Percentiles rank a stretch among this genome's conserved stretches.
These are phyloP conservation scores for Mohoua ochrocephala DNA, from an alignment of 2,113 vertebrate genomes.

Conservation along the genomic window DNA sequence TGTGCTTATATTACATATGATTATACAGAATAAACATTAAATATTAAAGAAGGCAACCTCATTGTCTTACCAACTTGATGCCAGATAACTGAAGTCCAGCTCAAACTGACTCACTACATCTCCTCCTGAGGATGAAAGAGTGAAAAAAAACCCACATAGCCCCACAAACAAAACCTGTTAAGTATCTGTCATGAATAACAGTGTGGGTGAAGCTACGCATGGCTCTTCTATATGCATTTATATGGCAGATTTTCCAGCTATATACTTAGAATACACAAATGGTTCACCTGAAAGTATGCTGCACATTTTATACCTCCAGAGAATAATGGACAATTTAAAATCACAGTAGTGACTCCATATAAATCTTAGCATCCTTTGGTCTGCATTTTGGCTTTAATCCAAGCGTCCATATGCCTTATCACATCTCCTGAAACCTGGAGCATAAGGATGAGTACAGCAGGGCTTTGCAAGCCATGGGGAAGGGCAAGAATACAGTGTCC, in stretches of 20 bases:
- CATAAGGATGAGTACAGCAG: neutral
- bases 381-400: neutral
- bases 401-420: neutral
- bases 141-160: neutral
- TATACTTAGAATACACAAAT: neutral
- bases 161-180: neutral
- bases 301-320: neutral
- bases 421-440: neutral
- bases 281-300: neutral
- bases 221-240: neutral
- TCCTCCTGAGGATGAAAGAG: constrained; percentile 64
- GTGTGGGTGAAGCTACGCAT: neutral
- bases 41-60: neutral
- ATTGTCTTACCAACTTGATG: constrained; percentile 68
- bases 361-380: neutral
- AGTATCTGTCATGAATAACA: neutral
- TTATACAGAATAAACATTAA: neutral
- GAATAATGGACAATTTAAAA: neutral
- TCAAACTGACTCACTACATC: constrained; percentile 79
- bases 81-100: constrained; percentile 74
- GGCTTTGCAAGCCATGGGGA: neutral
- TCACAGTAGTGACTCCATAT: neutral
- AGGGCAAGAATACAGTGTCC: neutral
- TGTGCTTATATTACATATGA: neutral
- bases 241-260: neutral